Evolutionary conservation across 2,113 vertebrate species (phyloP), one percentile per base, ranked within the genome.

Genomic region (Urocitellus parryii): DNA sequence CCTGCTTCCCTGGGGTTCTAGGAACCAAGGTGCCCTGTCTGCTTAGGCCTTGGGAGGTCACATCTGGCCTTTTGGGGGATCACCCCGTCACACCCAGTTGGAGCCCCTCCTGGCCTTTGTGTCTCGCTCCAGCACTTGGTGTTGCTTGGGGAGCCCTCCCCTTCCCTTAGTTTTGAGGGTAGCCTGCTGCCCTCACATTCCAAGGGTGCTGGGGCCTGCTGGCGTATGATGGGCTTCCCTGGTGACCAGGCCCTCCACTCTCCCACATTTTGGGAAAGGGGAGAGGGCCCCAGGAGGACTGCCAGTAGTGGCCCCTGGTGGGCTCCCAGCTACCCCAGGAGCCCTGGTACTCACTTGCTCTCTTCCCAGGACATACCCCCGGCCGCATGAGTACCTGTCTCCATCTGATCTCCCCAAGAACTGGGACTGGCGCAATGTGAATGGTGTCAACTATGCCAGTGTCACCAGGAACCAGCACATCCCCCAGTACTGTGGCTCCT

Each of bases 401-500:
- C 0, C 97, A 0, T 91, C 96, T 0, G 97, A 98, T 10, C 97
- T 99, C 34, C 99, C 99, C 34, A 96, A 97, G 89, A 97, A 91
- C 25, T 99, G 99, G 99, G 99, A 99, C 98, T 99, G 99, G 99
- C 98, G 99, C 91, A 99, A 99, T 37, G 96, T 99, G 42, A 78
- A 99, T 0, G 99, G 99, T 0, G 95, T 98, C 93, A 99, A 99
- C 95, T 99, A 98, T 0, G 99, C 97, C 95, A 99, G 99, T 92
- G 98, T 99, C 9, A 99, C 99, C 1, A 98, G 99, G 61, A 99
- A 99, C 98, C 99, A 99, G 98, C 99, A 99, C 98, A 99, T 99
- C 88, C 99, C 99, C 0, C 99, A 99, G 98, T 99, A 99, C 99
- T 99, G 99, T 20, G 99, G 99, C 13, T 99, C 99, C 80, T 99